These are phyloP conservation scores for Daboia siamensis DNA, from an alignment of 2,113 vertebrate species.

Conservation along the genomic window DNA sequence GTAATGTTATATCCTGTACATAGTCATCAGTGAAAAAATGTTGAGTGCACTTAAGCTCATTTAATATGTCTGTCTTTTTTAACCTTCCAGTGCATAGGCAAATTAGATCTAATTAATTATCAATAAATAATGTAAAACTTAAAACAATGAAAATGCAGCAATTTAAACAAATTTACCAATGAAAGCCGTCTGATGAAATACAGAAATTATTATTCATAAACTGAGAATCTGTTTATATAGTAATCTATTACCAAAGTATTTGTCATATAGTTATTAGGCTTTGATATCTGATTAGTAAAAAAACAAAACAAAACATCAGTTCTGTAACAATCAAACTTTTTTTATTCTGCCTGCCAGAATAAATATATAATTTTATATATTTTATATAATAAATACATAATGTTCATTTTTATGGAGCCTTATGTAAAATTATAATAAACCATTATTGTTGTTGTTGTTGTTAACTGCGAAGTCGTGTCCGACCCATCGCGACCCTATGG, in stretches of 20 bases:
- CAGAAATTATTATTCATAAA: background rate
- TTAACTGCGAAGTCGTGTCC: too few species aligned
- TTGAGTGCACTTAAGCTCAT: background rate
- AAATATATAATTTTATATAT: too few species aligned
- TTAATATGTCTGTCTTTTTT: background rate
- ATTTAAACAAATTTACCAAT: background rate
- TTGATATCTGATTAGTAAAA: background rate
- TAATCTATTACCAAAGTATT: background rate
- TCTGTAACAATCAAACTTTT: too few species aligned
- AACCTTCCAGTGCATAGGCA: background rate
- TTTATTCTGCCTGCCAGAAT: too few species aligned
- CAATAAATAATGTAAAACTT: background rate
- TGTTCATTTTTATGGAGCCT: too few species aligned
- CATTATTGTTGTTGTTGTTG: too few species aligned
- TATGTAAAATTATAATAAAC: too few species aligned
- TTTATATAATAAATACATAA: too few species aligned
- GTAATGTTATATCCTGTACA: background rate
- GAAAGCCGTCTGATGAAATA: background rate
- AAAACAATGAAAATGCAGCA: too few species aligned
- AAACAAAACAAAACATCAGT: background rate
- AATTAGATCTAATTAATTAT: background rate
- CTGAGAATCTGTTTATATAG: background rate
- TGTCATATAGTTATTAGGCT: background rate
- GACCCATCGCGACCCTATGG: too few species aligned
- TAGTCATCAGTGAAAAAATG: background rate